Conservation (phyloP, 1,140 invertebrate species). For the Pseudobourletiella spinata region DNA sequence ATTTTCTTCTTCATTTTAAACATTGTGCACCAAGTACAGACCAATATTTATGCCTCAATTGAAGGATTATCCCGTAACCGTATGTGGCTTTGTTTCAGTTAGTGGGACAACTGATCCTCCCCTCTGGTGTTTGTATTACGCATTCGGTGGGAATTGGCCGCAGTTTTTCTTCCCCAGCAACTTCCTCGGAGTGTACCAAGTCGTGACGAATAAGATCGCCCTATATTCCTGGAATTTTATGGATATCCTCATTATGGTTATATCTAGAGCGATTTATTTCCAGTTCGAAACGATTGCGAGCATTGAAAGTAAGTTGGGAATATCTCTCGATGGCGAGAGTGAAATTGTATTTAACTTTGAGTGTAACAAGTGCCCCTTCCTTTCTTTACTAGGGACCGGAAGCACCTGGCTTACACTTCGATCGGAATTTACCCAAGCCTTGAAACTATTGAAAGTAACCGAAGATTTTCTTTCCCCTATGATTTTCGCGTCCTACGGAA, state of each 20-base stretch:
- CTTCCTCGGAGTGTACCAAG: background rate
- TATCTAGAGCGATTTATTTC: background rate
- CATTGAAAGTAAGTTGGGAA: background rate
- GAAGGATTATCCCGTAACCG: too few relatives aligned
- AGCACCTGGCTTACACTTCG: background rate
- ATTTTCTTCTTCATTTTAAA: conserved; percentile 4
- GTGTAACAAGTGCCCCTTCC: background rate
- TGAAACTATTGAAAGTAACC: background rate
- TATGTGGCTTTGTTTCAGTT: too few relatives aligned
- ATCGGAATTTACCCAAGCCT: background rate
- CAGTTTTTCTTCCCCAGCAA: conserved; percentile 1
- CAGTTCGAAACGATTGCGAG: background rate
- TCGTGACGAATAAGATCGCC: conserved; percentile 7
- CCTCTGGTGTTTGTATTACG: background rate
- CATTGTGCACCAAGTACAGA: background rate
- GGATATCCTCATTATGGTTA: conserved; percentile 12
- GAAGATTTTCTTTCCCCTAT: conserved; percentile 13
- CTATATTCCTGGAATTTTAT: conserved; percentile 16
- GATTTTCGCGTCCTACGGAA: conserved; percentile 3
- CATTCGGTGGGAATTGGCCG: background rate
- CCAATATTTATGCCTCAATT: background rate
- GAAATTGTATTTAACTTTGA: background rate
- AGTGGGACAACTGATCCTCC: background rate
- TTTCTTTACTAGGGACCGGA: background rate
- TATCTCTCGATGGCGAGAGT: background rate